Conservation (phyloP, 2,888 invertebrate species). For the Tenodera sinensis region DNA sequence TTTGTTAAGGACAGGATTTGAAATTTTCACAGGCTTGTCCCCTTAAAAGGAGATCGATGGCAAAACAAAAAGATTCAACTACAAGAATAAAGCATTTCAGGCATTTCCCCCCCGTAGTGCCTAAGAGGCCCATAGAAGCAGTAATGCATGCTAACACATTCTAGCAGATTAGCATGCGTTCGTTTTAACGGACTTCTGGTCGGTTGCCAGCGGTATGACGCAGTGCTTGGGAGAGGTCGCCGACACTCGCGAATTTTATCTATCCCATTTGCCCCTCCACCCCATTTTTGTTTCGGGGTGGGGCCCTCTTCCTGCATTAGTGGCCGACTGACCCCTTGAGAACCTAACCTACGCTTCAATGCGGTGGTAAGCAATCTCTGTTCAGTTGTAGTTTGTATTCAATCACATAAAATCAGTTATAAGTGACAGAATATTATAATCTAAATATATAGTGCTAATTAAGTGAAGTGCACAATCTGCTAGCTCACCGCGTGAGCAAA, state of each 20-base stretch:
- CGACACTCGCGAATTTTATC: neutral
- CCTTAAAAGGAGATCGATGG: too few species aligned
- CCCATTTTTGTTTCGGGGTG: neutral
- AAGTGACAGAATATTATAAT: too few species aligned
- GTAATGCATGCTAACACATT: neutral
- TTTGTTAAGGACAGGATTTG: too few species aligned
- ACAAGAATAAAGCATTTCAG: neutral
- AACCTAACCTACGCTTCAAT: neutral
- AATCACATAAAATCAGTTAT: too few species aligned
- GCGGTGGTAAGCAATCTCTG: neutral
- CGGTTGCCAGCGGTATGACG: neutral
- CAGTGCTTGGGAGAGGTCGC: neutral
- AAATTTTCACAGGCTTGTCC: too few species aligned
- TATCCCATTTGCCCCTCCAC: neutral
- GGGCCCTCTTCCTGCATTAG: neutral
- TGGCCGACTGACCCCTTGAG: neutral
- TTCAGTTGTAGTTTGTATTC: neutral
- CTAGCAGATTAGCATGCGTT: neutral
- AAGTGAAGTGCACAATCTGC: too few species aligned
- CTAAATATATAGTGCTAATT: too few species aligned
- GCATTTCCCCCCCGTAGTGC: neutral
- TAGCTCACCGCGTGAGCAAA: too few species aligned
- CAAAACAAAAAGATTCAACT: too few species aligned
- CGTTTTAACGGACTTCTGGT: neutral
- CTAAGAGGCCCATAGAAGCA: neutral